A percentile compares a stretch with the other conserved stretches of the same genome.
phyloP scores from a whole-genome alignment of 2,797 vertebrate genomes.

The Pogonophryne albipinna region DNA sequence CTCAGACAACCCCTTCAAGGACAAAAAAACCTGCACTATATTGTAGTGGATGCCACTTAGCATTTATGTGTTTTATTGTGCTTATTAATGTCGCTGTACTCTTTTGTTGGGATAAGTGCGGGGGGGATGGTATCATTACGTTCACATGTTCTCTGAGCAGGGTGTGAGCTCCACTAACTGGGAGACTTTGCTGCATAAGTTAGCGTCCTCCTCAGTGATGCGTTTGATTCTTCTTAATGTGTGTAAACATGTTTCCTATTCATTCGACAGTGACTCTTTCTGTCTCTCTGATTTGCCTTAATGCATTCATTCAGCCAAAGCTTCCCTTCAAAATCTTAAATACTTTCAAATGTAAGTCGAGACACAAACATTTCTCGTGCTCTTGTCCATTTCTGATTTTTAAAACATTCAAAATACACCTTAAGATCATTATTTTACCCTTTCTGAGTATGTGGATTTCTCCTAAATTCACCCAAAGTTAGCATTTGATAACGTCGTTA shows the following conservation, averaged over 20 bases:
- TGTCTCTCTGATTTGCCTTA: conserved; percentile 44
- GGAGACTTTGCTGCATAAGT: conserved; percentile 31
- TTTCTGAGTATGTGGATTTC: too few species aligned
- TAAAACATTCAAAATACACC: too few species aligned
- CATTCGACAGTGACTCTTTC: conserved; percentile 42
- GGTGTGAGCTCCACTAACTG: conserved; percentile 36
- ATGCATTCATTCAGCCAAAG: conserved; percentile 58
- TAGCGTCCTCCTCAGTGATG: conserved; percentile 11
- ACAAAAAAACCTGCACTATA: conserved; percentile 96
- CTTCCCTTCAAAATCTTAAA: conserved; percentile 28
- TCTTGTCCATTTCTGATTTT: too few species aligned
- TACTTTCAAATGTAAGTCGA: not conserved
- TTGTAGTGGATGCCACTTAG: conserved; percentile 85
- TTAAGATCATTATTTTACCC: too few species aligned
- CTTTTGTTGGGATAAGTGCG: conserved; percentile 47
- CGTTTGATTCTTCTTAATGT: conserved; percentile 16
- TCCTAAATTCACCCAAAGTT: too few species aligned
- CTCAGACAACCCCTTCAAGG: conserved; percentile 99
- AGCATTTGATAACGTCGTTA: too few species aligned
- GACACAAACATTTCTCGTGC: too few species aligned
- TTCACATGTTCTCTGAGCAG: too few species aligned
- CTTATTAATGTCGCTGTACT: conserved; percentile 75
- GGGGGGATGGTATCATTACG: too few species aligned
- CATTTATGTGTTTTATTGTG: conserved; percentile 54
- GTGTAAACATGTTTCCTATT: conserved; percentile 14